A percentile compares a stretch with the other conserved stretches of the same genome.
Evolutionary conservation across 2,113 vertebrate species (phyloP).

Genomic region (Mobula hypostoma): DNA sequence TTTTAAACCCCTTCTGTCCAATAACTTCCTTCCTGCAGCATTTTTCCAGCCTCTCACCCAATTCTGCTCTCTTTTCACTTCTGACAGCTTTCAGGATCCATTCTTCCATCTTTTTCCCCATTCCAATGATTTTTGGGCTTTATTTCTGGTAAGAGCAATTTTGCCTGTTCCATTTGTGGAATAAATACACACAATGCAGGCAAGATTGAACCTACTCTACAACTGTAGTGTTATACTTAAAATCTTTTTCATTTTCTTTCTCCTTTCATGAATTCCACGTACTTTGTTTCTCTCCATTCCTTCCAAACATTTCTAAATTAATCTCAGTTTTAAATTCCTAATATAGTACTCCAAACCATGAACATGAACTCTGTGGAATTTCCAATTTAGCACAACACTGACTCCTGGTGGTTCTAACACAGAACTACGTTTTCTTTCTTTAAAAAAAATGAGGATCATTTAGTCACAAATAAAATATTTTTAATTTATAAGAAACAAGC

Average conservation of each 20-base stretch:
- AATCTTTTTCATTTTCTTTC: neutral
- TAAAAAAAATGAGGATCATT: neutral
- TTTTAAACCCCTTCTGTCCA: neutral
- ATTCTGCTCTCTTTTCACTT: too few species aligned
- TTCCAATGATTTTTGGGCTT: too few species aligned
- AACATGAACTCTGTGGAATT: neutral
- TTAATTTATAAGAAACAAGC: neutral
- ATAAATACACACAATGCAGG: neutral
- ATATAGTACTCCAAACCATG: neutral
- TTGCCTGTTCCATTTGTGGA: neutral
- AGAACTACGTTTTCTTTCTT: neutral
- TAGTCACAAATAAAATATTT: neutral
- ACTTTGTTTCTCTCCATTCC: neutral
- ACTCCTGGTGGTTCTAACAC: neutral
- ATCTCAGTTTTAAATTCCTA: neutral
- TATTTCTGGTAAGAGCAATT: neutral
- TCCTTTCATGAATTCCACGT: neutral
- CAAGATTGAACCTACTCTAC: neutral
- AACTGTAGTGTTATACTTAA: neutral
- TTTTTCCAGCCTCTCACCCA: too few species aligned
- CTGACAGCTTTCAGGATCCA: too few species aligned
- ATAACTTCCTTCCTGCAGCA: too few species aligned
- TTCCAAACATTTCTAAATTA: neutral
- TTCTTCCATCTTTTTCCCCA: neutral
- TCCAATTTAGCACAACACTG: neutral